phyloP scores from a whole-genome alignment of 2,113 vertebrate genomes.

The Synodontis membranacea region DNA sequence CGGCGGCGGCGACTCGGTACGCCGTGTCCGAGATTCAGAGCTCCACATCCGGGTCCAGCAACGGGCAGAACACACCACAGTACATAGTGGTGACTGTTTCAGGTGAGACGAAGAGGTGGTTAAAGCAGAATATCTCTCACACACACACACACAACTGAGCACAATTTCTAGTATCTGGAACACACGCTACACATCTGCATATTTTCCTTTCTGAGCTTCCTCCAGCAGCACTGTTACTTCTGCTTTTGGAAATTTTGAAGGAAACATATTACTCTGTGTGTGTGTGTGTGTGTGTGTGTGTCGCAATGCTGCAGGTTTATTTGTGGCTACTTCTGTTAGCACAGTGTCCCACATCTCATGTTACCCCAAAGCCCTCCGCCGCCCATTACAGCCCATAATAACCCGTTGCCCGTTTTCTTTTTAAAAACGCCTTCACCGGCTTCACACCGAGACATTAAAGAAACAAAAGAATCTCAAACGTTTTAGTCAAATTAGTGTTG shows the following conservation, averaged over 20 bases:
- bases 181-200: not conserved
- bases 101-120: conserved; percentile 71
- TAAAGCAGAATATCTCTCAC: not conserved
- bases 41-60: conserved; percentile 64
- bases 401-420: not conserved
- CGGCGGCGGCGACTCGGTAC: conserved; percentile 63
- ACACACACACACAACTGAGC: not conserved
- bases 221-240: not conserved
- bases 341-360: conserved; percentile 35
- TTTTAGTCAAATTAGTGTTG: not conserved
- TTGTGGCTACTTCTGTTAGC: conserved; percentile 37
- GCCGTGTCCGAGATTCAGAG: conserved; percentile 68
- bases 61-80: conserved; percentile 76
- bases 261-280: not conserved
- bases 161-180: not conserved
- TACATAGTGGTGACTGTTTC: conserved; percentile 90
- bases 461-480: not conserved
- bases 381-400: not conserved
- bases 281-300: conserved; percentile 10
- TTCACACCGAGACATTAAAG: not conserved
- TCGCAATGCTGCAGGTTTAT: conserved; percentile 35
- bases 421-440: not conserved
- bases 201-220: not conserved
- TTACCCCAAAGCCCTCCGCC: conserved; percentile 28
- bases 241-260: not conserved